Evolutionary conservation across 2,888 invertebrate genomes (phyloP).

Genomic region (Volucella inanis): DNA sequence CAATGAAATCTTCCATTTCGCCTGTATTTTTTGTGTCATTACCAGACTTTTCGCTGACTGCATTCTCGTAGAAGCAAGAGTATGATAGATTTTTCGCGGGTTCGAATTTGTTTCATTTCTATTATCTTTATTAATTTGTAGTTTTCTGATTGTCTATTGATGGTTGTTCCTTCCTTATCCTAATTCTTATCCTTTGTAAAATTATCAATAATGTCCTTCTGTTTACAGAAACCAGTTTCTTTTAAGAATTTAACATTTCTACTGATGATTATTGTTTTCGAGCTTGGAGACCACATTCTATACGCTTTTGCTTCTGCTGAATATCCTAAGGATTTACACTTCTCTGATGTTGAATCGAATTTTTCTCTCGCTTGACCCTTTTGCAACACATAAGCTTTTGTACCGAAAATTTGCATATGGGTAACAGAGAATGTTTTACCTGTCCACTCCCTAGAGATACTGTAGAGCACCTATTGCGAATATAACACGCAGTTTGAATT

Average conservation of each 20-base stretch:
- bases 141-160: neutral
- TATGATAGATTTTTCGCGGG: too few species aligned
- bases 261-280: slow-evolving; percentile 1
- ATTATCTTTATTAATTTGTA: neutral
- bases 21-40: neutral
- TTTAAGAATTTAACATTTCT: slow-evolving; percentile 12
- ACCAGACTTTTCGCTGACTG: neutral
- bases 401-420: slow-evolving; percentile 38
- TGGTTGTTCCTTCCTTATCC: slow-evolving; percentile 3
- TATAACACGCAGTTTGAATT: slow-evolving; percentile 47
- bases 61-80: neutral
- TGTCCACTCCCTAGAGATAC: slow-evolving; percentile 42
- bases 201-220: slow-evolving; percentile 21
- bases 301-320: slow-evolving; percentile 21
- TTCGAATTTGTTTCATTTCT: too few species aligned
- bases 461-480: slow-evolving; percentile 45
- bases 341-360: slow-evolving; percentile 35
- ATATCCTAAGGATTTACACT: slow-evolving; percentile 39
- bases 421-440: slow-evolving; percentile 36
- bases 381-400: too few species aligned
- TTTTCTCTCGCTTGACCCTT: slow-evolving; percentile 21
- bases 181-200: neutral
- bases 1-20: neutral
- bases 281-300: slow-evolving; percentile 30
- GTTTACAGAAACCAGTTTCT: neutral